Base-by-base conservation (phyloP, 1,140 invertebrate species). In the Microplitis mediator region DNA sequence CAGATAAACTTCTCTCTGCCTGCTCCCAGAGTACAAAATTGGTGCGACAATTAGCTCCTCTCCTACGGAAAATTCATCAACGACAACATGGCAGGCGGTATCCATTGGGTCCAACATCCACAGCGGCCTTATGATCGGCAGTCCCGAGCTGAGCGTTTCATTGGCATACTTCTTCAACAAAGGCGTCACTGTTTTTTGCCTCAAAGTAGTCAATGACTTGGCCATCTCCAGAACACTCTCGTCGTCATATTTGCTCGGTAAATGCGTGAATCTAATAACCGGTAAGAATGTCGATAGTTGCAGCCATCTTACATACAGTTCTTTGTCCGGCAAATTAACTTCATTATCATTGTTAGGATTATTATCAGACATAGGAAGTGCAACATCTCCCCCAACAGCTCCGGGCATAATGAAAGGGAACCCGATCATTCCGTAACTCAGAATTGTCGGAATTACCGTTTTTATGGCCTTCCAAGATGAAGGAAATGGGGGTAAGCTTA, bases 301-400 rank as follows among this genome's bases (percentile, higher is more conserved):
- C n/a, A 98, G 84, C 97, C 97, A 99, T 62, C 97, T 89, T 61
- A 97, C 92, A 79, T 95, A 99, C 5, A 99, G 86, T 80, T 99
- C 95, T 75, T 91, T 90, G 67, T 96, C 93, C 0, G 95, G 94
- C 13, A 95, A 77, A 50, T 86, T 88, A 13, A 90, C 88, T 31
- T 90, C 89, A 65, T 87, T 89, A 45, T 90, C 89, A 66, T 89
- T 88, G 58, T 87, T 81, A 23, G 84, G 88, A 81, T 79, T 89
- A 80, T 83, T 89, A 79, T 85, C 88, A 73, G 78, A 84, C 79
- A 90, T 90, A 0, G 90, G 89, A 73, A 90, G 86, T 14, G 90
- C 89, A 13, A 91, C 90, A 78, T 96, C 94, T 2, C 97, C 97
- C 0, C 97, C 97, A 34, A 99, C 95, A 16, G 96, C 94, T 0